Evolutionary conservation across 1,140 invertebrate species (phyloP), one percentile per base, ranked within the genome.

Genomic region (Drosophila sechellia): DNA sequence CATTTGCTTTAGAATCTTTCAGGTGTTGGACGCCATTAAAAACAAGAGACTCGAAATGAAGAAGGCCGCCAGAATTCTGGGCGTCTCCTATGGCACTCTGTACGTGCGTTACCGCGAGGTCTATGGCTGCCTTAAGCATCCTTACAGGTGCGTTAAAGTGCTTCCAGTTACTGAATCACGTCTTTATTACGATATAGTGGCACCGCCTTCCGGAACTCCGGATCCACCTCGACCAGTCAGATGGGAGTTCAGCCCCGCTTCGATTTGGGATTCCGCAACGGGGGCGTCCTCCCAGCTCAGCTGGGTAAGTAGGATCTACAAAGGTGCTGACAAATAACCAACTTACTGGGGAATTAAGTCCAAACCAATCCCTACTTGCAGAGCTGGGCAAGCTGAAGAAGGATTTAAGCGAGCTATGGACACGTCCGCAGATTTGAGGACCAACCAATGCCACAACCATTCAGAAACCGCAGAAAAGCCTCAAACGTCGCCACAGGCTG

Each of bases 31-130:
- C 91, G 96, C 96, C 13, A 97, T 97, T 22, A 96, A 97, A 78
- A 96, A 96, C 75, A 97, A 97, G 93, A 96, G 97, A 93, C 92
- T 98, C 78, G 97, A 98, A 93, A 98, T 98, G 97, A 98, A 98
- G 93, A 96, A 96, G 64, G 97, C 96, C n/a, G 96, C 96, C 5
- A 96, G 97, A 91, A 94, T 97, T 45, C 93, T 97, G 50, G 97
- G 97, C 15, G 97, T 98, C 2, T 97, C 96, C 10, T 98, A 98
- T 92, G 96, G 97, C 11, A 97, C 97, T 3, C 94, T 98, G 2
- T 97, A 98, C 86, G 97, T 96, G 20, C 93, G 96, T 79, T 98
- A 98, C 92, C 93, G 97, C 6, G 97, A 98, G 92, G 96, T 96
- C 37, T 97, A 97, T 91, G 97, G 97, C 17, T 97, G 96, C 90